Conservation (phyloP, 2,888 invertebrate species). For the Graphium colonna region DNA sequence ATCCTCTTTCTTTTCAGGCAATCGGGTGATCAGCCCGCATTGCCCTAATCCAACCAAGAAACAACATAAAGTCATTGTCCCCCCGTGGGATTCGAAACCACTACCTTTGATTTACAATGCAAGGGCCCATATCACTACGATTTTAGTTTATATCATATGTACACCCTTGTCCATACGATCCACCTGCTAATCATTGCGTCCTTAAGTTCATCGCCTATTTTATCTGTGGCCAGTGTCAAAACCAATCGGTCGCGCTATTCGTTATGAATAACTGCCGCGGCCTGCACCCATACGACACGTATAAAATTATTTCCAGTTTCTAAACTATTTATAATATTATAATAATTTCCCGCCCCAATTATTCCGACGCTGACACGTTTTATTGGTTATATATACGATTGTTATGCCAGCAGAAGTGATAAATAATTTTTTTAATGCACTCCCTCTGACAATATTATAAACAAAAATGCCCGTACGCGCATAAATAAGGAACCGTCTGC, state of each 20-base stretch:
- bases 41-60: too few species aligned
- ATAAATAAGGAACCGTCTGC: constrained; percentile 47
- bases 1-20: too few species aligned
- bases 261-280: constrained; percentile 69
- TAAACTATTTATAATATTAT: constrained; percentile 78
- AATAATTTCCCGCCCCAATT: constrained; percentile 77
- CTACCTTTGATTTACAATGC: too few species aligned
- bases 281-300: constrained; percentile 61
- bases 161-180: too few species aligned
- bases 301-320: constrained; percentile 67
- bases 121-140: too few species aligned
- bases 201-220: too few species aligned
- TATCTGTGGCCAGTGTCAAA: constrained; percentile 60
- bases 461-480: constrained; percentile 44
- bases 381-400: constrained; percentile 71
- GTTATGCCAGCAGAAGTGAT: constrained; percentile 56
- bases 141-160: too few species aligned
- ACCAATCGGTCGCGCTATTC: constrained; percentile 31
- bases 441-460: constrained; percentile 56
- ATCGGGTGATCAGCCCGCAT: too few species aligned
- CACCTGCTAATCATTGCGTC: too few species aligned
- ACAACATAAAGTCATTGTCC: too few species aligned
- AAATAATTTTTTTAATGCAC: constrained; percentile 63
- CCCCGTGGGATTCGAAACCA: too few species aligned
- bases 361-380: constrained; percentile 72